Evolutionary conservation across 2,888 invertebrate genomes (phyloP).

Genomic region (Craniophora ligustri): DNA sequence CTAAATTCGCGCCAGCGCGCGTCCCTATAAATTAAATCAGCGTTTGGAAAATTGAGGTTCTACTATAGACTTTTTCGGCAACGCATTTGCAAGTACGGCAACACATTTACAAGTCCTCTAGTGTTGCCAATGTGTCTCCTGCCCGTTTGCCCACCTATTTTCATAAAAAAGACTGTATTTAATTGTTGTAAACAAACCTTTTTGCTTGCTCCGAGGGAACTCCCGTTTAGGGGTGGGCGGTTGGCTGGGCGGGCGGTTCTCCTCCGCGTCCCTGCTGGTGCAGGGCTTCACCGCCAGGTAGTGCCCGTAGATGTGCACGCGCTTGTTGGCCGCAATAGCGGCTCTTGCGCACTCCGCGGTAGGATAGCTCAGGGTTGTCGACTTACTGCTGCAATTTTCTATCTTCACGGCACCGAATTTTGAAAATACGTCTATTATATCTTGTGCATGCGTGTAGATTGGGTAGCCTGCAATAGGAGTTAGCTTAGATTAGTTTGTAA

Average conservation of each 20-base stretch:
- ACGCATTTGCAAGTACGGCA: too few species aligned
- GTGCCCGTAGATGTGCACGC: conserved; percentile 71
- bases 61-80: too few species aligned
- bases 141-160: too few species aligned
- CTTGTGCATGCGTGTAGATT: conserved; percentile 66
- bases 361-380: conserved; percentile 60
- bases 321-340: conserved; percentile 55
- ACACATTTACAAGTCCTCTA: too few species aligned
- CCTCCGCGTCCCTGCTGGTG: conserved; percentile 32
- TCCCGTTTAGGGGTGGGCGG: conserved; percentile 49
- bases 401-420: conserved; percentile 64
- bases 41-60: too few species aligned
- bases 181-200: conserved; percentile 51
- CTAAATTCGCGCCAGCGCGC: too few species aligned
- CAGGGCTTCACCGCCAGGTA: conserved; percentile 62
- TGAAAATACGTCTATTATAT: conserved; percentile 65
- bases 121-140: too few species aligned
- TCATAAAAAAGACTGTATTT: too few species aligned
- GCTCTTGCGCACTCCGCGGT: conserved; percentile 51
- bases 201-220: conserved; percentile 60
- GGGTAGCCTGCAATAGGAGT: conserved; percentile 68
- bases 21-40: too few species aligned
- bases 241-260: neutral
- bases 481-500: too few species aligned
- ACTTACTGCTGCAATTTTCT: conserved; percentile 56